Evolutionary conservation across 2,797 vertebrate genomes (phyloP), one percentile per base, ranked within the genome.

Genomic region (Gallinago solitaria): DNA sequence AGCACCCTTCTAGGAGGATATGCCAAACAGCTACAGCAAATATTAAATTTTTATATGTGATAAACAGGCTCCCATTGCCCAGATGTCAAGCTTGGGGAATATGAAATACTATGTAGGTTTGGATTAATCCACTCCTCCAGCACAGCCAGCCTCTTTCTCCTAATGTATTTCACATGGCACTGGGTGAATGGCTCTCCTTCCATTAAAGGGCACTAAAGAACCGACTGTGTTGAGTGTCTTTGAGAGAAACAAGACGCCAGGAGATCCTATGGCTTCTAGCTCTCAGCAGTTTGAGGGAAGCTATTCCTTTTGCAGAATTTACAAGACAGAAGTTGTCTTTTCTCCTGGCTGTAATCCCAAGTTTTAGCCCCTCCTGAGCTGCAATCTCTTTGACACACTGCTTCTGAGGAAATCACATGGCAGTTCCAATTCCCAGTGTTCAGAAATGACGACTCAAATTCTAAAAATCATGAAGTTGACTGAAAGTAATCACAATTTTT

Each of bases 361-460:
- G 0, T 89, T 80, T 78, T 80, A 87, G 39, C 21, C 27, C 59
- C 68, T 90, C 28, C 60, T 80, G 60, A 74, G 20, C 51, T 83
- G 50, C 75, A 91, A 51, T 83, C 32, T 93, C 53, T 74, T 79
- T 50, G 94, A 82, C 11, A 27, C 12, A 23, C 28, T 60, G 28
- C 68, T 92, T 92, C 53, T 48, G 87, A 87, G 68, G 87, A 94
- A 87, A 79, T 92, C 73, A 90, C 41, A 74, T 39, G 76, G 48
- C 61, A 91, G 19, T 91, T 84, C 68, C 75, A 92, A 41, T 80
- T 90, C 64, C 33, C 4, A 14, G 23, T 48, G 33, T 68, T 89
- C 70, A 91, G 61, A 89, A 94, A 89, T 32, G 48, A 89, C 87
- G 75, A 94, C 45, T 93, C 60, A 87, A 77, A 23, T 37, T 67